Base-by-base conservation (phyloP, 2,888 invertebrate genomes). In the Notodonta dromedarius region DNA sequence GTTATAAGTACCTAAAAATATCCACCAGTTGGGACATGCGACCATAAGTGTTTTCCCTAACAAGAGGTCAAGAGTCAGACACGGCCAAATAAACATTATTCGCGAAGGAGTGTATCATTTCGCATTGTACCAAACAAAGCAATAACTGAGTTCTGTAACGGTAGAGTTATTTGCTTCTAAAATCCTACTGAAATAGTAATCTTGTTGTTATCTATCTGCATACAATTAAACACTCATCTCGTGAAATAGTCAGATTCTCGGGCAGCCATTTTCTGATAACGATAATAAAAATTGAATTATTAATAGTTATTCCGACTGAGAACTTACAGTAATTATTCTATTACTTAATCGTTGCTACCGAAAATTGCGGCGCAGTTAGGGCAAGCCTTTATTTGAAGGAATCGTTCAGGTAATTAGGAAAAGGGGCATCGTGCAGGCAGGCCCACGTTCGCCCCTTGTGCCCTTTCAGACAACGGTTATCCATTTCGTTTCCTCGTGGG, bases 391-490 rank as follows among this genome's bases (percentile, higher is more conserved):
- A 68, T 74, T 82, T 73, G 69, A 76, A 76, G 71, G 77, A 80
- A 74, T 76, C 77, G 77, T 78, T 83, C 81, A 83, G 70, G 80
- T 82, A 87, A 88, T 89, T 84, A 85, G 74, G 71, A 76, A 79
- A 80, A 76, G 77, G 81, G 83, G 79, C 81, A 82, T 80, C 64
- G 77, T 71, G 72, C 73, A 78, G 74, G 72, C 73, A 78, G 74
- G 78, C 69, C 72, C 71, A 76, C 78, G 76, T 78, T 79, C 80
- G 77, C 86, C 88, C 87, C 87, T 80, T 75, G 87, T 83, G 89
- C 87, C 89, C 85, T 89, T 90, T 90, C 83, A 87, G 87, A 85
- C 88, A 85, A 84, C 87, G 83, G 87, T 88, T 86, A 88, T 87
- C 87, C 85, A 87, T 89, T 88, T 79, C 82, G 83, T 85, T 90